Percentiles rank a stretch among this genome's conserved stretches.
Conservation (phyloP, 2,888 invertebrate species). For the Amblyjoppa fuscipennis region DNA sequence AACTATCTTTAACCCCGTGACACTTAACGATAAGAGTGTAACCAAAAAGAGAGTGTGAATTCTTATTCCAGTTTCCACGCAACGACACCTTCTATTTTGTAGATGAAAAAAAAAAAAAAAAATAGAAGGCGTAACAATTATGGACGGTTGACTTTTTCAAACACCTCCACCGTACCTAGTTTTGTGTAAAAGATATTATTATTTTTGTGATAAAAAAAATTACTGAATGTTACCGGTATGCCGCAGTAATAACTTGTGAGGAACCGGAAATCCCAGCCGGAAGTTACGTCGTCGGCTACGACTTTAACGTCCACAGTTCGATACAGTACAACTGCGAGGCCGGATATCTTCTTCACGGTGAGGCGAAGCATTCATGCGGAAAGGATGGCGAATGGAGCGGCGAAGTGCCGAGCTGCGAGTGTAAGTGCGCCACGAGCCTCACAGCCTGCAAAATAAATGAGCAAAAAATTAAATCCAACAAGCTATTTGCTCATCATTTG, state of each 20-base stretch:
- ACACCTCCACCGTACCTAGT: conserved; percentile 26
- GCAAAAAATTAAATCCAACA: neutral
- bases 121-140: too few relatives aligned
- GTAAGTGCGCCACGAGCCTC: conserved; percentile 86
- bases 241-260: conserved; percentile 93
- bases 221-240: conserved; percentile 34
- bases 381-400: conserved; percentile 94
- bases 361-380: conserved; percentile 90
- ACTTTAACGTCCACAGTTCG: conserved; percentile 94
- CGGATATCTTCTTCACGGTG: conserved; percentile 93
- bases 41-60: too few relatives aligned
- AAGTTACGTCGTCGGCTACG: conserved; percentile 95
- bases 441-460: neutral
- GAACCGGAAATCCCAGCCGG: conserved; percentile 95
- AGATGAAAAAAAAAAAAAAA: too few relatives aligned
- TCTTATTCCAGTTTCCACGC: too few relatives aligned
- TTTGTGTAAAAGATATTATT: neutral
- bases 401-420: conserved; percentile 93
- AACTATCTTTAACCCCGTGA: neutral
- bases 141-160: conserved; percentile 7
- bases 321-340: conserved; percentile 96
- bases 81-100: too few relatives aligned
- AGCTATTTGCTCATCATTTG: neutral
- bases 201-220: conserved; percentile 39
- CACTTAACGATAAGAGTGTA: too few relatives aligned